These are phyloP conservation scores for Cylindroiulus punctatus DNA, from an alignment of 2,888 invertebrate species.

Conservation along the genomic window DNA sequence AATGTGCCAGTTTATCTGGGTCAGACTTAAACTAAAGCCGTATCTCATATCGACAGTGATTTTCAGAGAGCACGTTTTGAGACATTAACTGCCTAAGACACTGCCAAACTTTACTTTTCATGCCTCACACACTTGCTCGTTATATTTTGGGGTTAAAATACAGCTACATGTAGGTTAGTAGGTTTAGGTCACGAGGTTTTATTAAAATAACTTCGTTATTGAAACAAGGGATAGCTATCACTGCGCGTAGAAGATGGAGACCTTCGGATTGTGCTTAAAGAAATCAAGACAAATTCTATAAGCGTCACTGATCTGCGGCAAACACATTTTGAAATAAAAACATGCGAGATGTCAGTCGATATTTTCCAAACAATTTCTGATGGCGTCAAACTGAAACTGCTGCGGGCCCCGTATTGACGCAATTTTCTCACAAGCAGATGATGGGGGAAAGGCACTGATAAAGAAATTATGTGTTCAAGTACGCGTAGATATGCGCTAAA, in stretches of 20 bases:
- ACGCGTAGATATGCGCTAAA: neutral
- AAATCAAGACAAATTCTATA: neutral
- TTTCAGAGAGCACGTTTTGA: neutral
- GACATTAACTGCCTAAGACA: neutral
- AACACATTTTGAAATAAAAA: neutral
- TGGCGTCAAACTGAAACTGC: neutral
- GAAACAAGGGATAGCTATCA: neutral
- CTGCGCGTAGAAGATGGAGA: too few species aligned
- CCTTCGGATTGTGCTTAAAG: neutral
- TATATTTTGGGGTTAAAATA: neutral
- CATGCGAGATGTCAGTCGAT: neutral
- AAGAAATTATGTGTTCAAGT: neutral
- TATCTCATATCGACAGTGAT: neutral
- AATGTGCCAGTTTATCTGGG: neutral
- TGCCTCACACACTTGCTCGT: neutral
- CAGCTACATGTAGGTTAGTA: neutral
- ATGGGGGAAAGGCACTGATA: neutral
- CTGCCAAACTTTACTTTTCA: neutral
- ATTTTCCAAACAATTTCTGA: conserved; percentile 6
- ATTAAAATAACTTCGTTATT: neutral
- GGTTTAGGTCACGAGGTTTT: conserved; percentile 28
- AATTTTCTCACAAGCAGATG: neutral
- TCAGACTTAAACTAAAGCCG: neutral
- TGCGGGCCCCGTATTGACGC: neutral
- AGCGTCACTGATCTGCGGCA: neutral